Percentiles rank a stretch among this genome's conserved stretches.
Evolutionary conservation across 2,888 invertebrate genomes (phyloP).

Genomic region (Phaonia tiefii): DNA sequence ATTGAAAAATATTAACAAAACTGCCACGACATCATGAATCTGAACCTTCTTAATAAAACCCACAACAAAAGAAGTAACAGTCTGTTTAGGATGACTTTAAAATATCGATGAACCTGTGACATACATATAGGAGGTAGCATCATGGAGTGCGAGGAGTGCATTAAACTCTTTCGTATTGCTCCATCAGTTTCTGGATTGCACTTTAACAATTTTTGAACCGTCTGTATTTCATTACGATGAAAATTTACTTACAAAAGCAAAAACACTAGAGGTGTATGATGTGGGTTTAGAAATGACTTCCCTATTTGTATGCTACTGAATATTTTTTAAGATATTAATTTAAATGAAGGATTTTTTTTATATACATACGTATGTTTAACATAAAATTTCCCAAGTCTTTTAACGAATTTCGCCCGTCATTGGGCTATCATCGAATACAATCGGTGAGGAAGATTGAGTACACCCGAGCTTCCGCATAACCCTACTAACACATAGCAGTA

Average conservation of each 20-base stretch:
- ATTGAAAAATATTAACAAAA: conserved; percentile 77
- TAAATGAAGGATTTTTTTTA: no score
- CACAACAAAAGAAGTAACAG: conserved; percentile 1
- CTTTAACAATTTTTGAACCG: conserved; percentile 30
- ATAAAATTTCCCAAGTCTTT: no score
- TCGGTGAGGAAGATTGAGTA: no score
- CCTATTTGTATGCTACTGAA: conserved; percentile 44
- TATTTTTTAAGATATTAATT: conserved; percentile 44
- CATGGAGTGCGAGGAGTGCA: not conserved
- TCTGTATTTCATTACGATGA: conserved; percentile 16
- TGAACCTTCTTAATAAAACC: not conserved
- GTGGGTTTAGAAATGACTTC: conserved; percentile 60
- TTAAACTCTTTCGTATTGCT: conserved; percentile 10
- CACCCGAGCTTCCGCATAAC: no score
- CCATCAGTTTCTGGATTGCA: not conserved
- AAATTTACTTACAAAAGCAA: conserved; percentile 15
- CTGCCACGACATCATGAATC: conserved; percentile 65
- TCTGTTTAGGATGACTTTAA: not conserved
- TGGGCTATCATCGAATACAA: no score
- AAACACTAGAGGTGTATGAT: conserved; percentile 44
- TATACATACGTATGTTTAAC: no score
- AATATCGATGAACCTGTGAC: conserved; percentile 43
- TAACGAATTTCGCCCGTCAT: no score
- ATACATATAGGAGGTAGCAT: not conserved
- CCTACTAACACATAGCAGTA: no score